Percentiles rank a stretch among this genome's conserved stretches.
These are phyloP conservation scores for Atlantisia rogersi DNA, from an alignment of 2,113 vertebrate species.

Conservation along the genomic window DNA sequence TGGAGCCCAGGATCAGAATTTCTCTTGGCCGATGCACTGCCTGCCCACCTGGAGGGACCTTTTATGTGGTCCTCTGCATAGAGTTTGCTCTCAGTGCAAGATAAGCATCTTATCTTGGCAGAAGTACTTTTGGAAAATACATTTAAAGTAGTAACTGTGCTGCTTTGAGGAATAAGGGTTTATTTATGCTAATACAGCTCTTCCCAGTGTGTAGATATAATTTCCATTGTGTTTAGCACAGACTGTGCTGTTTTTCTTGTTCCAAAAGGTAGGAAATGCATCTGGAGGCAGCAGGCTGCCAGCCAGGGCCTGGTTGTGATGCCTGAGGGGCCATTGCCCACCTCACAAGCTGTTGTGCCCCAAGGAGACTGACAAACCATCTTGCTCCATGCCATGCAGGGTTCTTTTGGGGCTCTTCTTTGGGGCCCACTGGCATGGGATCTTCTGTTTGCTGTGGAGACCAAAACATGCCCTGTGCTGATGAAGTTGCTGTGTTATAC, in stretches of 20 bases:
- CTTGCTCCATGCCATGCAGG: neutral
- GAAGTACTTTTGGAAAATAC: neutral
- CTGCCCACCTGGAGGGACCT: neutral
- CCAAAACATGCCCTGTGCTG: rapidly evolving
- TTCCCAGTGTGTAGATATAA: neutral
- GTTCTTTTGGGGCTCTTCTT: neutral
- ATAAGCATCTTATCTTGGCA: neutral
- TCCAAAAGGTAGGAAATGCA: neutral
- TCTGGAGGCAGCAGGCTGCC: neutral
- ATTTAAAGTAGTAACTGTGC: neutral
- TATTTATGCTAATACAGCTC: neutral
- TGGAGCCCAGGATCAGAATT: neutral
- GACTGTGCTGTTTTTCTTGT: neutral
- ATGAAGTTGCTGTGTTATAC: neutral
- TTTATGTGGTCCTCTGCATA: neutral
- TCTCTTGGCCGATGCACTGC: neutral
- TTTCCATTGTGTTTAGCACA: neutral
- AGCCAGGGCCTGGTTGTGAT: rapidly evolving
- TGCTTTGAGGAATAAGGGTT: neutral
- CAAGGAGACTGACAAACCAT: neutral
- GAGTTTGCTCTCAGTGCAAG: neutral
- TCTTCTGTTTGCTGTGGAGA: neutral
- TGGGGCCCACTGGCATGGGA: neutral
- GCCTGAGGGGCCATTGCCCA: neutral
- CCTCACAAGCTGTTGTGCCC: neutral